phyloP scores from a whole-genome alignment of 2,797 vertebrate species.

The Paramormyrops hopkinsi region DNA sequence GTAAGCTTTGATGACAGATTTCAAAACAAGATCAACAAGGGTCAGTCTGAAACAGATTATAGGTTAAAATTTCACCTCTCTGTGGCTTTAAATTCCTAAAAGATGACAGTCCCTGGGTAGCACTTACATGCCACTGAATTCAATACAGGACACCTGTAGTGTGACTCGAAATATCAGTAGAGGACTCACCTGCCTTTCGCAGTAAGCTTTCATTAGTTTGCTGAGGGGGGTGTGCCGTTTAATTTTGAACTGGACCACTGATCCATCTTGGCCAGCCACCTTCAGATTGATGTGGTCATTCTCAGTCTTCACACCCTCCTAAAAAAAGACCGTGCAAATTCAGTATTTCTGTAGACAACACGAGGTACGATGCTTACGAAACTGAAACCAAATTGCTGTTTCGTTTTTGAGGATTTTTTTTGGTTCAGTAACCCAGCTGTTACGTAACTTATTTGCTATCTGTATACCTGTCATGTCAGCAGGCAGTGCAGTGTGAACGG shows the following conservation, averaged over 20 bases:
- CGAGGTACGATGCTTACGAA: not conserved
- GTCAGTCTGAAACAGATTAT: not conserved
- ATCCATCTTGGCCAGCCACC: conserved; percentile 81
- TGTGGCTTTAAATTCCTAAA: not conserved
- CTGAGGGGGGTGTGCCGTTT: conserved; percentile 81
- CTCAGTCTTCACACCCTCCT: conserved; percentile 86
- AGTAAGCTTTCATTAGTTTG: conserved; percentile 89
- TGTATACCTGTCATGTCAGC: not conserved
- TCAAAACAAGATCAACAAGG: not conserved
- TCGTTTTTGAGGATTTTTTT: not conserved
- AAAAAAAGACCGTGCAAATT: conserved; percentile 9
- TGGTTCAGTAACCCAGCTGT: not conserved
- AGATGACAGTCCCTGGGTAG: not conserved
- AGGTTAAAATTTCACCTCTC: not conserved
- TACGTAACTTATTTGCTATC: not conserved
- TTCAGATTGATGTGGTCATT: conserved; percentile 86
- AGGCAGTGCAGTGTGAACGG: not conserved
- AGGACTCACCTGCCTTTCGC: conserved; percentile 74
- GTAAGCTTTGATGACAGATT: not conserved
- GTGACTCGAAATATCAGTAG: not conserved
- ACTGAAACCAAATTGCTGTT: not conserved
- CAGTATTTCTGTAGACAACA: not conserved
- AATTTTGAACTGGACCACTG: conserved; percentile 85
- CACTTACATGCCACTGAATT: not conserved
- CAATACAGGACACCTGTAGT: not conserved